These are phyloP conservation scores for Cheiracanthium punctorium DNA, from an alignment of 2,888 invertebrate genomes.

Conservation along the genomic window DNA sequence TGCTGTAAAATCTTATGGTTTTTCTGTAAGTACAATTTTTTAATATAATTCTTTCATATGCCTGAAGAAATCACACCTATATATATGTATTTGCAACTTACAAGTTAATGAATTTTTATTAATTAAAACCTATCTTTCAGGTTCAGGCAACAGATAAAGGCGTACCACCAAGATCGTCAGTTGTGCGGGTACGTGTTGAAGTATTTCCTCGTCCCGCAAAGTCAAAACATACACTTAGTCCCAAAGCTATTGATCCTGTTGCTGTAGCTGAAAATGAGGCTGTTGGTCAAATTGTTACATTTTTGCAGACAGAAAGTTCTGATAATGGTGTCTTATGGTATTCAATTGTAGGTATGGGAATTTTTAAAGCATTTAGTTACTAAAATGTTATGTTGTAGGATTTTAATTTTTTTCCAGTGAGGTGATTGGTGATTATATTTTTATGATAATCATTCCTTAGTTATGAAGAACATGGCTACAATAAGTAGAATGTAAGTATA, in stretches of 20 bases:
- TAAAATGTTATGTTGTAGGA: too few species aligned
- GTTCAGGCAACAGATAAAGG: constrained; percentile 90
- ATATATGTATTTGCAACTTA: too few species aligned
- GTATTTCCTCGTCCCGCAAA: constrained; percentile 76
- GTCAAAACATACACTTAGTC: constrained; percentile 80
- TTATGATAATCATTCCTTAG: too few species aligned
- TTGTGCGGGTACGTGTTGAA: constrained; percentile 85
- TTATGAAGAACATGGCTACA: too few species aligned
- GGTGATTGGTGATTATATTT: too few species aligned
- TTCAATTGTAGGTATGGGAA: constrained; percentile 84
- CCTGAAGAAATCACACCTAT: too few species aligned
- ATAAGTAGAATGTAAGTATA: too few species aligned
- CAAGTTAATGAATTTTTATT: too few species aligned
- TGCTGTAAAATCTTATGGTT: constrained; percentile 82
- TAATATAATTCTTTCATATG: too few species aligned
- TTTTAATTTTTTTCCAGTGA: too few species aligned
- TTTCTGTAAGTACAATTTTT: constrained; percentile 81
- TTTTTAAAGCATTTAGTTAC: too few species aligned
- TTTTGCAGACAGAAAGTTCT: constrained; percentile 89
- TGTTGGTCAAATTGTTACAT: constrained; percentile 89
- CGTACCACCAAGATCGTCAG: constrained; percentile 83
- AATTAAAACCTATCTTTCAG: too few species aligned
- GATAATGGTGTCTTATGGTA: constrained; percentile 93
- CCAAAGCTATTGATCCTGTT: constrained; percentile 79
- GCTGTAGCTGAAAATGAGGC: constrained; percentile 80